Conservation (phyloP, 2,888 invertebrate species). For the Amorpha juglandis region DNA sequence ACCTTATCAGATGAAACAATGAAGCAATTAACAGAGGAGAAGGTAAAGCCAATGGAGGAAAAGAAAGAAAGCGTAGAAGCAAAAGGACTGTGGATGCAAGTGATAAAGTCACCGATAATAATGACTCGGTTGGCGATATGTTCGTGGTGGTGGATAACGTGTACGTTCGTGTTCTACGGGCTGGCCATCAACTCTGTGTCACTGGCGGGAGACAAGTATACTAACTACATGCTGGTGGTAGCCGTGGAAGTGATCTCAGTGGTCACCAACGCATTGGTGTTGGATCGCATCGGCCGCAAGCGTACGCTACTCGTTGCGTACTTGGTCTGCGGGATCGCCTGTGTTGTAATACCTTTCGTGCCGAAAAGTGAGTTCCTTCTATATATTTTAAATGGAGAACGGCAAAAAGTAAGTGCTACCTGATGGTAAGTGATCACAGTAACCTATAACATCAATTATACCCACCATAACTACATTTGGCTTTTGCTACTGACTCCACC, state of each 20-base stretch:
- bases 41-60: slow-evolving; percentile 52
- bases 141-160: slow-evolving; percentile 90
- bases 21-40: slow-evolving; percentile 72
- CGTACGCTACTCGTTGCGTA: slow-evolving; percentile 85
- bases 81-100: slow-evolving; percentile 67
- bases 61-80: slow-evolving; percentile 50
- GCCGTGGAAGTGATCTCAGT: slow-evolving; percentile 90
- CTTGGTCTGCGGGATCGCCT: slow-evolving; percentile 81
- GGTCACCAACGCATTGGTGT: slow-evolving; percentile 85
- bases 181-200: slow-evolving; percentile 90
- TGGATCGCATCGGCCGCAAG: slow-evolving; percentile 87
- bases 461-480: too few relatives aligned
- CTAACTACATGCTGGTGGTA: slow-evolving; percentile 89
- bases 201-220: slow-evolving; percentile 89
- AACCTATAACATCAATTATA: too few relatives aligned
- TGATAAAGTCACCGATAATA: slow-evolving; percentile 69
- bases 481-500: too few relatives aligned
- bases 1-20: slow-evolving; percentile 72
- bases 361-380: slow-evolving; percentile 66
- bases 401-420: too few relatives aligned
- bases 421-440: too few relatives aligned
- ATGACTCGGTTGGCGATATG: slow-evolving; percentile 72
- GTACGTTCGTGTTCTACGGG: slow-evolving; percentile 92
- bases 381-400: neutral
- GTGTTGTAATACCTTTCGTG: slow-evolving; percentile 80